Evolutionary conservation across 2,113 vertebrate species (phyloP), one percentile per base, ranked within the genome.

Genomic region (Epinephelus fuscoguttatus): DNA sequence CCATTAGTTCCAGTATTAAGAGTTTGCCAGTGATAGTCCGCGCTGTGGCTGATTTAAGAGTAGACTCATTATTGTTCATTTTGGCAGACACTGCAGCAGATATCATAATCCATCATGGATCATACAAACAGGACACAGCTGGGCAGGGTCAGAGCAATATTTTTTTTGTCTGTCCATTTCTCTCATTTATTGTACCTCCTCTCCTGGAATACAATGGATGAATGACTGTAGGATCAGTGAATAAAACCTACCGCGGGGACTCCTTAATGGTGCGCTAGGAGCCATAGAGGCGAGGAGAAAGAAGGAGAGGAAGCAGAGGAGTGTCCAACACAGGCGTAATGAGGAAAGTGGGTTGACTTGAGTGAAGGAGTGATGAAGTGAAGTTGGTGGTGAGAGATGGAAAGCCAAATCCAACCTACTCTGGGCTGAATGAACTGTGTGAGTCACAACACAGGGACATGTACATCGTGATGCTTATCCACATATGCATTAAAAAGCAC

Each of bases 201-300:
- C 23, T 27, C 71, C 45, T 74, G 49, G 67, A 82, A 68, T 23
- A 80, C 57, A 81, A 60, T 14, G 57, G 67, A 75, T 78, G 74
- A 80, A 78, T 76, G 84, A 85, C 50, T 69, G 55, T 18, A 69
- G 77, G 76, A 88, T 88, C 61, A 68, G 59, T 75, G 83, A 68
- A 69, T 89, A 78, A 85, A 84, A 62, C 62, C 73, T 53, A 78
- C 89, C 70, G 2, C 27, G 23, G 92, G 93, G 92, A 94, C 89
- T 78, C 50, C 27, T 79, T 90, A 90, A 92, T 85, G 78, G 78
- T 62, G 70, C n/a, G 25, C 74, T 33, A 78, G 87, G 88, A 93
- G 82, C 78, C 88, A 83, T 50, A 59, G 53, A 90, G 80, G 56
- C 62, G 57, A 86, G 69, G 68, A 82, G 25, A 64, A 84, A 50